phyloP scores from a whole-genome alignment of 2,888 invertebrate genomes.

The Cryptocephalus moraei region DNA sequence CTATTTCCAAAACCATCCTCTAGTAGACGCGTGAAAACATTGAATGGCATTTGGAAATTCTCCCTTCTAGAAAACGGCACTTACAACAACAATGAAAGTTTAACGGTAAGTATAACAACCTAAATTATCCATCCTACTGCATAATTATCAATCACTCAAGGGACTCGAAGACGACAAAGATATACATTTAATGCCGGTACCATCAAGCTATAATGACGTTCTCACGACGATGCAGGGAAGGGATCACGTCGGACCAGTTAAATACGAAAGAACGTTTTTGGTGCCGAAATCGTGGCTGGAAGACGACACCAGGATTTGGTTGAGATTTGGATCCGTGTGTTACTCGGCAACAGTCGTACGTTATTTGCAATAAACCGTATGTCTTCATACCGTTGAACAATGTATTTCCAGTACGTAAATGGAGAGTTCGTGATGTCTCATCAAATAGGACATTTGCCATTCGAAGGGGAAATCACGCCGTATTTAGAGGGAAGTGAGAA shows the following conservation, averaged over 20 bases:
- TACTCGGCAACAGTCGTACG: conserved; percentile 81
- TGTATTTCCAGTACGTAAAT: conserved; percentile 70
- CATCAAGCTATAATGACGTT: conserved; percentile 91
- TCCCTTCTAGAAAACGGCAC: too few species aligned
- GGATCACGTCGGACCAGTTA: conserved; percentile 90
- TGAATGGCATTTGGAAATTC: too few species aligned
- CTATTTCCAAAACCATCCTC: too few species aligned
- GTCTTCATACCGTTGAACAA: too few species aligned
- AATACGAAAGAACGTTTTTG: conserved; percentile 83
- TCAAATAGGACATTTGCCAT: conserved; percentile 91
- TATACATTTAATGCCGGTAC: conserved; percentile 86
- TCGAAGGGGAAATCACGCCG: conserved; percentile 74
- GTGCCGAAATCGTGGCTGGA: conserved; percentile 63
- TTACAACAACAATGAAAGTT: too few species aligned
- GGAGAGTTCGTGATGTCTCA: conserved; percentile 67
- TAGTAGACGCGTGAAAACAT: too few species aligned
- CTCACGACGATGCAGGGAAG: conserved; percentile 65
- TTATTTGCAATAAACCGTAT: neutral
- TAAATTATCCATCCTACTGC: too few species aligned
- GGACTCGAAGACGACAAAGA: conserved; percentile 3
- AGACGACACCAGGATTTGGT: conserved; percentile 55
- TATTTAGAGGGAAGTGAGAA: conserved; percentile 58
- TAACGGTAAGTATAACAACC: too few species aligned
- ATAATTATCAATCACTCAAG: too few species aligned
- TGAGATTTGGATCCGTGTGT: conserved; percentile 89